phyloP scores from a whole-genome alignment of 2,888 invertebrate genomes.

The Yponomeuta malinellus region DNA sequence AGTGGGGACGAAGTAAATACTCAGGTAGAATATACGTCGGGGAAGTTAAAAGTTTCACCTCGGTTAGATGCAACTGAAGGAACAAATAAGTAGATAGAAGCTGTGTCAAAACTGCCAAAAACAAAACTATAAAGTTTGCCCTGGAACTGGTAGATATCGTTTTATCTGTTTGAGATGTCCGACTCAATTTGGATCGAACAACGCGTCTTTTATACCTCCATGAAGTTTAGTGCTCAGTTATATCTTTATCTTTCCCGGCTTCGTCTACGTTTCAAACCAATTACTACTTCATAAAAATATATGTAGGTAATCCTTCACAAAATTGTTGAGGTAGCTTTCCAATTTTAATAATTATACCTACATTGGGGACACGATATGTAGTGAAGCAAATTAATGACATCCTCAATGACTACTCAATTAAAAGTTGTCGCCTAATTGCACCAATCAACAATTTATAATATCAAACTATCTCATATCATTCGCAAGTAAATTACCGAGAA shows the following conservation, averaged over 20 bases:
- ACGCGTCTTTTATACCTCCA: constrained; percentile 46
- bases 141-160: constrained; percentile 66
- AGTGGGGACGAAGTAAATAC: constrained; percentile 5
- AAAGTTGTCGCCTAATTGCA: constrained; percentile 42
- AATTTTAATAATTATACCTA: background rate
- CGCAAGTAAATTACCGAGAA: constrained; percentile 29
- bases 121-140: constrained; percentile 76
- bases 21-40: constrained; percentile 52
- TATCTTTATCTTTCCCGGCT: background rate
- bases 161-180: constrained; percentile 71
- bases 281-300: too few relatives aligned
- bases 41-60: constrained; percentile 65
- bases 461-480: constrained; percentile 39
- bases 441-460: constrained; percentile 40
- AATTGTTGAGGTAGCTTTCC: background rate
- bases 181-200: constrained; percentile 60
- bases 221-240: constrained; percentile 18
- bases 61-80: constrained; percentile 62
- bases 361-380: constrained; percentile 31
- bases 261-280: background rate
- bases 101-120: constrained; percentile 75
- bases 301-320: background rate
- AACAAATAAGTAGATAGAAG: constrained; percentile 73
- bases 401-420: constrained; percentile 43
- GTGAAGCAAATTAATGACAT: constrained; percentile 44